Conservation (phyloP, 2,797 vertebrate species). For the Sebastes cheni region DNA sequence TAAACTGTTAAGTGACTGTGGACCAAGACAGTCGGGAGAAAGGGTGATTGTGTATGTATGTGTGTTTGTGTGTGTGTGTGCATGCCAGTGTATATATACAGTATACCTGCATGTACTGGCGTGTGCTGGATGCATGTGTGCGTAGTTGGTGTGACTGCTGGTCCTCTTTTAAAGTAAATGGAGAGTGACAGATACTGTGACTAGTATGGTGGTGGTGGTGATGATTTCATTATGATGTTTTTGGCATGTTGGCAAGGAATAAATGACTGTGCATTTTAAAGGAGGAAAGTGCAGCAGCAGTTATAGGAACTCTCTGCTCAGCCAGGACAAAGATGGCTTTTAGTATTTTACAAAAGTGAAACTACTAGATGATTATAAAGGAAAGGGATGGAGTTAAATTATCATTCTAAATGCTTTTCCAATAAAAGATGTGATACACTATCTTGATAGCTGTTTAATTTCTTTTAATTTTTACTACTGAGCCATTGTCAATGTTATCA, state of each 20-base stretch:
- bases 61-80: neutral
- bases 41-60: neutral
- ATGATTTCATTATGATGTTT: conserved; percentile 47
- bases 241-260: conserved; percentile 43
- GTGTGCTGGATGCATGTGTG: conserved; percentile 26
- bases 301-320: conserved; percentile 9
- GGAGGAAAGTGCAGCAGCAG: conserved; percentile 7
- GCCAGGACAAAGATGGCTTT: conserved; percentile 49
- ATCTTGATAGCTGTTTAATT: neutral
- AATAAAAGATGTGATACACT: conserved; percentile 72
- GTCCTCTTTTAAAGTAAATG: conserved; percentile 50
- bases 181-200: conserved; percentile 43
- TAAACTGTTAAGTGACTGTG: conserved; percentile 67
- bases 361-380: conserved; percentile 32
- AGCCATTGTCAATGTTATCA: no score
- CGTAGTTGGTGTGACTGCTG: conserved; percentile 26
- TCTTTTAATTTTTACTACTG: no score
- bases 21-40: conserved; percentile 33
- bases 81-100: neutral
- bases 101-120: conserved; percentile 2
- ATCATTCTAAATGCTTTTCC: conserved; percentile 68
- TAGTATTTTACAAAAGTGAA: conserved; percentile 52
- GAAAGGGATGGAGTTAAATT: conserved; percentile 42
- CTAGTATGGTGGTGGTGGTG: conserved; percentile 21
- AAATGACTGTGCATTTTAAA: conserved; percentile 23